Conservation (phyloP, 2,888 invertebrate species). For the Luffia ferchaultella region DNA sequence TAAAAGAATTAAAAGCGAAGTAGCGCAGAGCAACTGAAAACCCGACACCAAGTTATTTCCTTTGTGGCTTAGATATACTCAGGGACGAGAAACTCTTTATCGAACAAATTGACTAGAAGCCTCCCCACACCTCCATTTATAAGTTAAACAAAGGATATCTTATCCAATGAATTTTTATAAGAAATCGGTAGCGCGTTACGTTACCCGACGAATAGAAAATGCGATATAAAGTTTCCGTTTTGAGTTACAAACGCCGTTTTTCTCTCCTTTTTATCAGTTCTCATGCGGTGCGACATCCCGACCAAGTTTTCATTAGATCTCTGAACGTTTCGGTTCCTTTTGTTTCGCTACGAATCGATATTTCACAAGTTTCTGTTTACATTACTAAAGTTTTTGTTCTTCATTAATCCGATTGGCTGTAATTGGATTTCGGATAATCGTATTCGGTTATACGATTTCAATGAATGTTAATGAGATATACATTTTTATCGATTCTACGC, state of each 20-base stretch:
- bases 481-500: too few relatives aligned
- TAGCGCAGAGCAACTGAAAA: too few relatives aligned
- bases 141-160: constrained; percentile 24
- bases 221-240: constrained; percentile 15
- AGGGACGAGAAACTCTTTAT: not conserved
- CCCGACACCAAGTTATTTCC: not conserved
- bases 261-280: not conserved
- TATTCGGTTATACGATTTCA: too few relatives aligned
- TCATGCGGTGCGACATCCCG: not conserved
- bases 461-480: too few relatives aligned
- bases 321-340: too few relatives aligned
- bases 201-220: constrained; percentile 18
- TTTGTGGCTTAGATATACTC: not conserved
- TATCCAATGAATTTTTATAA: constrained; percentile 28
- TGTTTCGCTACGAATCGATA: too few relatives aligned
- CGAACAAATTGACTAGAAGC: not conserved
- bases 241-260: not conserved
- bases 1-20: not conserved
- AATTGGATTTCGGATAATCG: too few relatives aligned
- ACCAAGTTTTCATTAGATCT: not conserved
- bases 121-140: constrained; percentile 4
- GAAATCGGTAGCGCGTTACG: constrained; percentile 16
- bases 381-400: too few relatives aligned
- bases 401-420: too few relatives aligned
- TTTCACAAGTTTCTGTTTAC: too few relatives aligned